Base-by-base conservation (phyloP, 2,888 invertebrate species). In the Rutpela maculata region DNA sequence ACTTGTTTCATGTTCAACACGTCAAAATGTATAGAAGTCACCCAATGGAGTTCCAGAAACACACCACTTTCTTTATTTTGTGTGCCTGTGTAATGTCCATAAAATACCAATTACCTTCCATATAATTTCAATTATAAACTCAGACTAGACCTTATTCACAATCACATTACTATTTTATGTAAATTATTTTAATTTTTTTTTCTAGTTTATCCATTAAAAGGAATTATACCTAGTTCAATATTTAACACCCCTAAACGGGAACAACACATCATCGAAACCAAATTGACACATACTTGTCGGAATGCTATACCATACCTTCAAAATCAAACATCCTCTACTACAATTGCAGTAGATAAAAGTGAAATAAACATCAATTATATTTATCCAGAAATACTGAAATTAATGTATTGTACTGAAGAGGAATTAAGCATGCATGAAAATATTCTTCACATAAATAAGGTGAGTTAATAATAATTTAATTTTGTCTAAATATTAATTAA, bases 251-350 rank as follows among this genome's bases (percentile, higher is more conserved):
- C 69, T 55, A 71, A 63, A 67, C 67, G 35, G 18, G 83, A 84
- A 79, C 82, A 80, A 66, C 80, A 82, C 62, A 73, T 81, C 15
- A 80, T 81, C 18, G 80, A 81, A 75, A 80, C 76, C 31, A 79
- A 75, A 67, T 17, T 74, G 56, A 72, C 65, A n/a, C 74, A 78
- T 67, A 70, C 77, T 10, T 80, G 79, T 55, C 71, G 80, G 75
- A 84, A 81, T 67, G 76, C 84, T 1, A 83, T 83, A 71, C 82
- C 82, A 57, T 84, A 82, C 76, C 74, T 84, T 26, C 82, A 85
- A 77, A 83, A 84, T 76, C 80, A 80, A 79, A 73, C 74, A 31
- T 70, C 63, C 11, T 76, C 78, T 11, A 65, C 74, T 31, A 78
- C 66, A n/a, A 60, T 77, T 19, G 72, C 81, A 18, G 35, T 74